These are phyloP conservation scores for Raja brachyura DNA, from an alignment of 2,113 vertebrate genomes.

Conservation along the genomic window DNA sequence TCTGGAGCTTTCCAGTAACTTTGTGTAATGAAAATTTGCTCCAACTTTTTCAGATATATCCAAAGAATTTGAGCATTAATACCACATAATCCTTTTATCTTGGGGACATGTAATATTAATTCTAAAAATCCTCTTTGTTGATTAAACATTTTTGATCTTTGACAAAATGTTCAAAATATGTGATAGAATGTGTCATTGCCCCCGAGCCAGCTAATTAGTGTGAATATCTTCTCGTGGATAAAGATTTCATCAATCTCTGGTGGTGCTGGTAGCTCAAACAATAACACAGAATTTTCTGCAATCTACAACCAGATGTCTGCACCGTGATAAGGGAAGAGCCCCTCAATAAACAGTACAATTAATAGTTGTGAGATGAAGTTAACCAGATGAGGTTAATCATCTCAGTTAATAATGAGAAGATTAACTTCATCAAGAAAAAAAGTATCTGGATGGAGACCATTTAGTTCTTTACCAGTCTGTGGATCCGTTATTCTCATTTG, in stretches of 20 bases:
- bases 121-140: background rate
- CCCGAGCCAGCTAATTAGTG: background rate
- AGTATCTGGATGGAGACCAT: background rate
- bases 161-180: background rate
- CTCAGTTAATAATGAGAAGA: too few relatives aligned
- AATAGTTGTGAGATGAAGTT: background rate
- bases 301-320: background rate
- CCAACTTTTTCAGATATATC: background rate
- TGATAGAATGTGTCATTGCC: background rate
- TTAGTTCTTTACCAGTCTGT: background rate
- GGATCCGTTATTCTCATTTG: background rate
- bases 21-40: background rate
- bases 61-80: background rate
- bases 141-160: background rate
- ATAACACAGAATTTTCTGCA: background rate
- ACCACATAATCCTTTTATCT: background rate
- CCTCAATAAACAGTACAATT: background rate
- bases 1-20: conserved; percentile 21
- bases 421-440: too few relatives aligned
- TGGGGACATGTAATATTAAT: background rate
- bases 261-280: background rate
- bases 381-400: too few relatives aligned
- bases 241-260: background rate
- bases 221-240: background rate
- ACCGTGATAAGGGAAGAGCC: background rate